Percentiles rank a stretch among this genome's conserved stretches.
Conservation (phyloP, 2,113 vertebrate genomes). For the Siniperca knerii region DNA sequence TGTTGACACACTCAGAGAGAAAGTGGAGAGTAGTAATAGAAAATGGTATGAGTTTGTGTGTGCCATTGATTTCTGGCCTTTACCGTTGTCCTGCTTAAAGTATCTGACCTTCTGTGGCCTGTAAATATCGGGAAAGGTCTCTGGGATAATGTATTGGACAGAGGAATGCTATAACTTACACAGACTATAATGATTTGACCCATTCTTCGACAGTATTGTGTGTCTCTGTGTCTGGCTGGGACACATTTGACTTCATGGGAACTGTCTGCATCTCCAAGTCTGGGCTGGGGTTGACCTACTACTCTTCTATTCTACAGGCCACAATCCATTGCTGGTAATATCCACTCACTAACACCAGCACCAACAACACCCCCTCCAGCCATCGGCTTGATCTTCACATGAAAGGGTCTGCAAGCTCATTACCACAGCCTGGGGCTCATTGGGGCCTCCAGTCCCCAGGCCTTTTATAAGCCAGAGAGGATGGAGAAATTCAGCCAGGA, state of each 20-base stretch:
- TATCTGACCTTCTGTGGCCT: conserved; percentile 68
- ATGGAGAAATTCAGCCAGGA: conserved; percentile 63
- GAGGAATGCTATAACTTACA: conserved; percentile 72
- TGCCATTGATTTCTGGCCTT: conserved; percentile 59
- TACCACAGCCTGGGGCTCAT: conserved; percentile 73
- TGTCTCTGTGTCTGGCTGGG: conserved; percentile 54
- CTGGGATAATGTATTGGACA: conserved; percentile 63
- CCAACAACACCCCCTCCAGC: conserved; percentile 61
- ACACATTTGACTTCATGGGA: conserved; percentile 68
- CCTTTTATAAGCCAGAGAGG: conserved; percentile 66
- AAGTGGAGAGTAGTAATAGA: conserved; percentile 28
- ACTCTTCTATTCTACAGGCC: conserved; percentile 42
- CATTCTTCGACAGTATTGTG: conserved; percentile 51
- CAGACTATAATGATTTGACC: conserved; percentile 44
- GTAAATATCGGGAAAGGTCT: conserved; percentile 75
- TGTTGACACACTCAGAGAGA: conserved; percentile 56
- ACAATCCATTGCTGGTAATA: conserved; percentile 62
- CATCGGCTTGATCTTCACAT: conserved; percentile 77
- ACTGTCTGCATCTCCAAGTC: conserved; percentile 56
- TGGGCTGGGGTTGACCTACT: conserved; percentile 44
- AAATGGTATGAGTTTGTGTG: conserved; percentile 49
- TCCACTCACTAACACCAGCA: conserved; percentile 61
- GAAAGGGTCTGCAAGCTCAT: conserved; percentile 78
- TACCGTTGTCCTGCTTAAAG: conserved; percentile 55
- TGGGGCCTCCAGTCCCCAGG: conserved; percentile 53